Evolutionary conservation across 2,888 invertebrate genomes (phyloP).

Genomic region (Gastrophysa polygoni): DNA sequence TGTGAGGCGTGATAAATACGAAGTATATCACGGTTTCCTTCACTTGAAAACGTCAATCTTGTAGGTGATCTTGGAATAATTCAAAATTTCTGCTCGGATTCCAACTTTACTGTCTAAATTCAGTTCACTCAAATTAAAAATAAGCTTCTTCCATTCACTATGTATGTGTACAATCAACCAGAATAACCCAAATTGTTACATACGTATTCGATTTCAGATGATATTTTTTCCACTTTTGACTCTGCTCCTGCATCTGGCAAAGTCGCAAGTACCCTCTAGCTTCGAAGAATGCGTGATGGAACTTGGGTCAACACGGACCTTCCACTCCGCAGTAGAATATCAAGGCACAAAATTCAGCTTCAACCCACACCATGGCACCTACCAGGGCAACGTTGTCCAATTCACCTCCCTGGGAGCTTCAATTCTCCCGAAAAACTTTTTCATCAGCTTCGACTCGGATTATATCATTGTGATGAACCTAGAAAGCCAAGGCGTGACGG

Average conservation of each 20-base stretch:
- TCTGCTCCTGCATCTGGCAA: background rate
- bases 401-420: slow-evolving; percentile 35
- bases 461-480: slow-evolving; percentile 43
- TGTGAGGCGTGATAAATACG: no score
- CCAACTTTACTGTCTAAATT: no score
- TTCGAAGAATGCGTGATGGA: slow-evolving; percentile 11
- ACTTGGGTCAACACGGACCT: slow-evolving; percentile 34
- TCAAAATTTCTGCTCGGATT: no score
- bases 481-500: slow-evolving; percentile 39
- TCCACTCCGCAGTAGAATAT: slow-evolving; percentile 40
- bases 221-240: background rate
- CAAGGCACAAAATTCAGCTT: slow-evolving; percentile 45
- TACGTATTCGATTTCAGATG: slow-evolving; percentile 2
- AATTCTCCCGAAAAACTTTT: slow-evolving; percentile 42
- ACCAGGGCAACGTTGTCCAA: slow-evolving; percentile 43
- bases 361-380: slow-evolving; percentile 29
- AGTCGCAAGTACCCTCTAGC: background rate
- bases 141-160: no score
- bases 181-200: background rate
- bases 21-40: no score
- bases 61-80: no score
- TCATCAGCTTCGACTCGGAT: slow-evolving; percentile 44
- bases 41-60: no score
- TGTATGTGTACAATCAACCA: no score
- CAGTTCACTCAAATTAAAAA: no score